Conservation (phyloP, 2,888 invertebrate genomes). For the Scelioninae gen. 1 region DNA sequence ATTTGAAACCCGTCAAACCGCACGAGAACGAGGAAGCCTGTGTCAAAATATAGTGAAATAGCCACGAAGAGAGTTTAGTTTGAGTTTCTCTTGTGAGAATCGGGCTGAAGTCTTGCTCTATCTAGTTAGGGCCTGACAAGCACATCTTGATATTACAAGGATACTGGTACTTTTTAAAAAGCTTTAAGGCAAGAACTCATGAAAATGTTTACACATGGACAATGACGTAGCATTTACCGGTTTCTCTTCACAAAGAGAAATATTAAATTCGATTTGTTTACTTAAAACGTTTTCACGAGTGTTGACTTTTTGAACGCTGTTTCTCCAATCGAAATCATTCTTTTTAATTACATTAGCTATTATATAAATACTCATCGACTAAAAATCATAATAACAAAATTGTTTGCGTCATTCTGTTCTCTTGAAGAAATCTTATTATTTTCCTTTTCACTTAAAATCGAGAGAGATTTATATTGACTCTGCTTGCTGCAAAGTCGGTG, state of each 20-base stretch:
- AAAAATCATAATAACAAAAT: neutral
- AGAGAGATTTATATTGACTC: slow-evolving; percentile 33
- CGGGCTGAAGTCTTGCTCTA: slow-evolving; percentile 75
- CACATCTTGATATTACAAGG: slow-evolving; percentile 80
- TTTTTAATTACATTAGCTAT: slow-evolving; percentile 22
- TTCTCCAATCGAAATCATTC: slow-evolving; percentile 28
- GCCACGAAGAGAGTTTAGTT: slow-evolving; percentile 60
- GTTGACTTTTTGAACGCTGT: slow-evolving; percentile 9
- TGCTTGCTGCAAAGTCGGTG: slow-evolving; percentile 5
- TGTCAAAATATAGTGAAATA: slow-evolving; percentile 82
- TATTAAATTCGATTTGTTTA: slow-evolving; percentile 27
- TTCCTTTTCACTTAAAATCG: slow-evolving; percentile 29
- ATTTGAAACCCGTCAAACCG: slow-evolving; percentile 34
- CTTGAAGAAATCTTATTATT: neutral
- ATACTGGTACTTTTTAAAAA: slow-evolving; percentile 77
- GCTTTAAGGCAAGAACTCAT: slow-evolving; percentile 80
- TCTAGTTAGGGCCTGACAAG: slow-evolving; percentile 83
- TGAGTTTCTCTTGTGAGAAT: slow-evolving; percentile 73
- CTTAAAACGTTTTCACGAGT: slow-evolving; percentile 19
- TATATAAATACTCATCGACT: neutral
- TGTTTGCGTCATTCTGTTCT: neutral
- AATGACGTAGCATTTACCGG: slow-evolving; percentile 77
- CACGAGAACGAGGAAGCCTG: slow-evolving; percentile 71
- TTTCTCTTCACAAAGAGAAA: slow-evolving; percentile 36
- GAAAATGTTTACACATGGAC: slow-evolving; percentile 82